These are phyloP conservation scores for Gortyna flavago DNA, from an alignment of 2,888 invertebrate genomes.

Conservation along the genomic window DNA sequence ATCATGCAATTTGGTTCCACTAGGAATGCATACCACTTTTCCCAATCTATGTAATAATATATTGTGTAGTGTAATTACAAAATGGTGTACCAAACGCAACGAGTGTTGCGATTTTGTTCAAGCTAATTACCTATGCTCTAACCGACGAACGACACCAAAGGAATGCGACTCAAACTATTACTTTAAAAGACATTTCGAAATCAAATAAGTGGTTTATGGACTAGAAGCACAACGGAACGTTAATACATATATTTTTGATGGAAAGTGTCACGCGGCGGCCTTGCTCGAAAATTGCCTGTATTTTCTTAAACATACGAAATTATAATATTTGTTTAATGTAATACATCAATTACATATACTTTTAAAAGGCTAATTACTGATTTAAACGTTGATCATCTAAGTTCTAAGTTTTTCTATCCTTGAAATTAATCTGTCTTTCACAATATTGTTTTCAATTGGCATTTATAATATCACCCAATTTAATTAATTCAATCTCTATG, in stretches of 20 bases:
- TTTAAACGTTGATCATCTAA: no score
- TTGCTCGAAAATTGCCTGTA: constrained; percentile 21
- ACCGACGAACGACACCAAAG: constrained; percentile 31
- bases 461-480: constrained; percentile 8
- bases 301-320: constrained; percentile 22
- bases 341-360: not conserved
- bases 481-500: constrained; percentile 20
- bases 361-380: not conserved
- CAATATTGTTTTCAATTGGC: constrained; percentile 5
- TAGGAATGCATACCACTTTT: constrained; percentile 7
- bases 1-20: constrained; percentile 19
- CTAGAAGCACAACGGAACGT: constrained; percentile 27
- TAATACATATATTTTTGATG: constrained; percentile 21
- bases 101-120: constrained; percentile 46
- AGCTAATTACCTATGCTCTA: constrained; percentile 54
- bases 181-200: constrained; percentile 43
- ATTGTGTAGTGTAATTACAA: constrained; percentile 56
- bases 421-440: constrained; percentile 10
- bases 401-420: not conserved
- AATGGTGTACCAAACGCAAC: constrained; percentile 31
- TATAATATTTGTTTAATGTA: not conserved
- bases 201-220: constrained; percentile 28
- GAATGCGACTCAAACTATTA: constrained; percentile 57
- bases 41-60: constrained; percentile 41
- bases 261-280: constrained; percentile 26